Percentiles rank a stretch among this genome's conserved stretches.
These are phyloP conservation scores for Podabrus alpinus DNA, from an alignment of 2,888 invertebrate species.

Conservation along the genomic window DNA sequence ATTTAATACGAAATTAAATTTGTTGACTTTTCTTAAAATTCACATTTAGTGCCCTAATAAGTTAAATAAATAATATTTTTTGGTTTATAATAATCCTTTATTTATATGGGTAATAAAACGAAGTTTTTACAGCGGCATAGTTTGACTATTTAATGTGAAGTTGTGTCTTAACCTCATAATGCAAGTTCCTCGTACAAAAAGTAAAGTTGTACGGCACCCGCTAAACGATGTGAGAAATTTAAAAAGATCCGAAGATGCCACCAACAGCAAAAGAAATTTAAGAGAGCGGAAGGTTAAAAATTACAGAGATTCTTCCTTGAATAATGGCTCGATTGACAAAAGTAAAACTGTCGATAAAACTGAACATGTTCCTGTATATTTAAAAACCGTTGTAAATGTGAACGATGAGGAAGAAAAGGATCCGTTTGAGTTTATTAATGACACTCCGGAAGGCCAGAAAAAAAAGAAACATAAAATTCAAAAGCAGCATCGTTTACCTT, in stretches of 20 bases:
- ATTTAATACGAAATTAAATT: neutral
- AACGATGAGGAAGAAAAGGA: neutral
- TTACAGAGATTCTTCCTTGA: constrained; percentile 11
- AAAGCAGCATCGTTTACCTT: neutral
- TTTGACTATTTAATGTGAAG: neutral
- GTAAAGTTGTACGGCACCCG: neutral
- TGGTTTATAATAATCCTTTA: neutral
- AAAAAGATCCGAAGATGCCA: neutral
- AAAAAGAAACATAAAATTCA: constrained; percentile 5
- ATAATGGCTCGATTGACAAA: neutral
- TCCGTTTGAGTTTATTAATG: constrained; percentile 8
- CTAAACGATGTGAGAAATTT: neutral
- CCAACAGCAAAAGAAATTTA: neutral
- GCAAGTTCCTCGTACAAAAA: neutral
- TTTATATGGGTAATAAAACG: neutral
- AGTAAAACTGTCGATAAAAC: constrained; percentile 4
- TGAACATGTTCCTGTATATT: constrained; percentile 32
- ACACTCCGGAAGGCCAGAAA: neutral
- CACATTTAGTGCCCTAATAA: neutral
- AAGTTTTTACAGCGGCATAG: neutral
- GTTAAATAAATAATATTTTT: neutral
- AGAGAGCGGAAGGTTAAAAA: constrained; percentile 16
- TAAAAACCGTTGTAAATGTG: constrained; percentile 9
- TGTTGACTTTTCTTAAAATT: neutral
- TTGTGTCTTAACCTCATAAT: neutral